These are phyloP conservation scores for Hypomecis atomaria DNA, from an alignment of 2,888 invertebrate species.

Conservation along the genomic window DNA sequence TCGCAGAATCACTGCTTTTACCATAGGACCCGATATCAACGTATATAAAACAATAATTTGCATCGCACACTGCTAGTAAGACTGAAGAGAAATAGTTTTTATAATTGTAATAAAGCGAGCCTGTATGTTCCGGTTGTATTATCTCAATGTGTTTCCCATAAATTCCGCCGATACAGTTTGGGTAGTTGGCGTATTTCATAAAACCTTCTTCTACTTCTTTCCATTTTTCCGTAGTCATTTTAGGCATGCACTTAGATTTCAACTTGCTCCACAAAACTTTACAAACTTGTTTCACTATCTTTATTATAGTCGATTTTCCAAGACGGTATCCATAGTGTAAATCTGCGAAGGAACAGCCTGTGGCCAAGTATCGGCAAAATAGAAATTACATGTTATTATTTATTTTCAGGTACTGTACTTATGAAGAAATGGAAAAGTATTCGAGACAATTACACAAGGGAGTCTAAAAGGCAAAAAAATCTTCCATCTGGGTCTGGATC, in stretches of 20 bases:
- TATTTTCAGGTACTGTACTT: not conserved
- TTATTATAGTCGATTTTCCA: not conserved
- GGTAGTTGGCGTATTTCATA: conserved; percentile 35
- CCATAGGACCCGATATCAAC: conserved; percentile 42
- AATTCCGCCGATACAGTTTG: conserved; percentile 3
- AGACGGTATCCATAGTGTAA: not conserved
- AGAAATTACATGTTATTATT: not conserved
- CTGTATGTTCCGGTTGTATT: conserved; percentile 39
- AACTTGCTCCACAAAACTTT: not conserved
- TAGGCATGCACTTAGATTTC: not conserved
- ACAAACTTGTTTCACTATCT: not conserved
- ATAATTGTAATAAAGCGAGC: conserved; percentile 41
- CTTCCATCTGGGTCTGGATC: conserved; percentile 15
- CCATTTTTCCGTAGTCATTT: not conserved
- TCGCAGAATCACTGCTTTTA: conserved; percentile 38
- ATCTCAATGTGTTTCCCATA: conserved; percentile 45
- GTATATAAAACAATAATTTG: conserved; percentile 42
- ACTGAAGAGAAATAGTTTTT: conserved; percentile 43
- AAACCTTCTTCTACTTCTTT: not conserved
- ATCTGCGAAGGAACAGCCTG: not conserved
- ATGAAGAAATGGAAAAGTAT: not conserved
- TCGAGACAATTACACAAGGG: conserved; percentile 2
- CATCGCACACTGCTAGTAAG: conserved; percentile 42
- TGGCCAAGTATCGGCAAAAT: conserved; percentile 1
- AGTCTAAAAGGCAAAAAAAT: conserved; percentile 30